Percentiles rank a stretch among this genome's conserved stretches.
These are phyloP conservation scores for Nannospalax galili DNA, from an alignment of 2,113 vertebrate genomes.

Conservation along the genomic window DNA sequence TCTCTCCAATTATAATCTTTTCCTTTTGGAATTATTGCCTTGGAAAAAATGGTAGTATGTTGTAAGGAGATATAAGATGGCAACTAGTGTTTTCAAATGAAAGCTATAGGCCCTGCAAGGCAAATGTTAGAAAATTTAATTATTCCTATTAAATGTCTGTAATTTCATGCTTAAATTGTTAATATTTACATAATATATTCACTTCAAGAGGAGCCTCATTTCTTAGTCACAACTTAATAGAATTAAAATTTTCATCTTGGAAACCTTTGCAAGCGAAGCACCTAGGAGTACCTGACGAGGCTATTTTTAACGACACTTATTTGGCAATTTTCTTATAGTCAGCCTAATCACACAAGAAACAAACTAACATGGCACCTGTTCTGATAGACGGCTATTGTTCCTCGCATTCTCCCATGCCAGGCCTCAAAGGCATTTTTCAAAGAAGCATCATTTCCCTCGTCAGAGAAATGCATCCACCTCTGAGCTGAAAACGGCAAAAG, in stretches of 20 bases:
- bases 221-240: constrained; percentile 89
- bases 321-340: constrained; percentile 84
- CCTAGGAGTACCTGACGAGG: constrained; percentile 87
- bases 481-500: constrained; percentile 72
- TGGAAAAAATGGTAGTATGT: constrained; percentile 41
- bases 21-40: constrained; percentile 21
- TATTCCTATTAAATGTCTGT: constrained; percentile 81
- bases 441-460: constrained; percentile 62
- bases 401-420: constrained; percentile 70
- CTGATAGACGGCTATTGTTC: constrained; percentile 72
- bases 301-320: constrained; percentile 85
- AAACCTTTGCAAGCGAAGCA: constrained; percentile 88
- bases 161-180: constrained; percentile 84
- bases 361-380: constrained; percentile 75
- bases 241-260: constrained; percentile 87
- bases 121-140: constrained; percentile 75
- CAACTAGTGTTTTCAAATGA: constrained; percentile 36
- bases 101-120: constrained; percentile 49
- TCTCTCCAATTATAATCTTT: not conserved
- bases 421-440: constrained; percentile 72
- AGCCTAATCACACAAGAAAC: constrained; percentile 82
- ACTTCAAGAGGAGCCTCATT: constrained; percentile 84
- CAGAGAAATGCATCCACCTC: constrained; percentile 70
- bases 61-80: constrained; percentile 11
- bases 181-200: constrained; percentile 90